Evolutionary conservation across 2,113 vertebrate species (phyloP), one percentile per base, ranked within the genome.

Genomic region (Corythornis cristatus): DNA sequence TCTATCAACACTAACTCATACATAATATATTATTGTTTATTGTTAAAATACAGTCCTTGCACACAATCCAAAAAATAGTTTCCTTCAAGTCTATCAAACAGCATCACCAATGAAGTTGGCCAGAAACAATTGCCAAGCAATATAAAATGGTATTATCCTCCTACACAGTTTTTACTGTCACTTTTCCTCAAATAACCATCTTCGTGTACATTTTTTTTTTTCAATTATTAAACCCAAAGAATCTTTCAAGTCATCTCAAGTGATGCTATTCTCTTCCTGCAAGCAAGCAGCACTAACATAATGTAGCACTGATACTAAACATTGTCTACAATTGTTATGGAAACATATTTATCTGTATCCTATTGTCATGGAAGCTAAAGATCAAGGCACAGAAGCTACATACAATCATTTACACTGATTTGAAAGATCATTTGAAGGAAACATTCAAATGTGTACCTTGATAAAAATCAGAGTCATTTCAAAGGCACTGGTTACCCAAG

Each of bases 311-410:
- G 92, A 97, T 96, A 86, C 93, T 94, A 96, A 98, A 97, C 92
- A 90, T 54, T 90, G 86, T 81, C 68, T 67, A 78, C 93, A 83
- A 96, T 96, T 97, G 96, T 96, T 97, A 98, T 94, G 95, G 96
- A 97, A 97, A 98, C 96, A 66, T 65, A 92, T 96, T 96, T 97
- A 89, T 94, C 92, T 95, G 89, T 65, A 92, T 87, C 78, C 83
- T 95, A 85, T 97, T 97, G 97, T 98, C 96, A 98, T 95, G 88
- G 93, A 94, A 98, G 95, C 90, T 94, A 91, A 97, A 95, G 90
- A 98, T 95, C 93, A 96, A 97, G 96, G 92, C 93, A 94, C 46
- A 85, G 68, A 92, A 84, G 85, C 80, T 93, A 84, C 62, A 80
- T 70, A 48, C 40, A 90, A 93, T 92, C 88, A 93, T 94, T 96